Evolutionary conservation across 2,797 vertebrate genomes (phyloP).

Genomic region (Iguana delicatissima): DNA sequence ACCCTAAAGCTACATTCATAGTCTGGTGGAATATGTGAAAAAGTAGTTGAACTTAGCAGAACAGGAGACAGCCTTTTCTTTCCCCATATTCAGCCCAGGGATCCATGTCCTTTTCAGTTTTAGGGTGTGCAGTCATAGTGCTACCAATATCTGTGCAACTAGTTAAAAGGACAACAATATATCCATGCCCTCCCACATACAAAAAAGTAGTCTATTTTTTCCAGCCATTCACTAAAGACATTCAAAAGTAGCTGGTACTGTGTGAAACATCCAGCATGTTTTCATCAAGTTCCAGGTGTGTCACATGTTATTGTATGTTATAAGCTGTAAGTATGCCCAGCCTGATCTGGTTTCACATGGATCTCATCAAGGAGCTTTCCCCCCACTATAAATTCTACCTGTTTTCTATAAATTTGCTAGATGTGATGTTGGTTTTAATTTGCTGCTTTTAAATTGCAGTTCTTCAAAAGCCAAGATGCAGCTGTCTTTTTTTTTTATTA

Average conservation of each 20-base stretch:
- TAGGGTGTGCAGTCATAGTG: neutral
- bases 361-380: neutral
- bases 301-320: neutral
- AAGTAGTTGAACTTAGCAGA: neutral
- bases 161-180: neutral
- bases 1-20: neutral
- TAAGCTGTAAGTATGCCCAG: neutral
- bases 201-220: neutral
- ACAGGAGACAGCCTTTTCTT: neutral
- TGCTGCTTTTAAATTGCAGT: neutral
- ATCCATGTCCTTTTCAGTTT: neutral
- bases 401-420: neutral
- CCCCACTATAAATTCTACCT: too few relatives aligned
- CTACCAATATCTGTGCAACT: neutral
- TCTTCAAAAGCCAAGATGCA: conserved; percentile 6
- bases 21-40: neutral
- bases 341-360: neutral
- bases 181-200: neutral
- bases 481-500: conserved; percentile 21
- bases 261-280: neutral
- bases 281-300: neutral
- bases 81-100: neutral
- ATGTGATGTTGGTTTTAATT: conserved; percentile 4
- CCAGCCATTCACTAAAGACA: neutral
- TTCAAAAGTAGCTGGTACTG: too few relatives aligned